Evolutionary conservation across 37 sponge, comb jelly and placozoan species (phyloP), one percentile per base, ranked within the genome.

Genomic region (Chondrilla cf. caribensis): DNA sequence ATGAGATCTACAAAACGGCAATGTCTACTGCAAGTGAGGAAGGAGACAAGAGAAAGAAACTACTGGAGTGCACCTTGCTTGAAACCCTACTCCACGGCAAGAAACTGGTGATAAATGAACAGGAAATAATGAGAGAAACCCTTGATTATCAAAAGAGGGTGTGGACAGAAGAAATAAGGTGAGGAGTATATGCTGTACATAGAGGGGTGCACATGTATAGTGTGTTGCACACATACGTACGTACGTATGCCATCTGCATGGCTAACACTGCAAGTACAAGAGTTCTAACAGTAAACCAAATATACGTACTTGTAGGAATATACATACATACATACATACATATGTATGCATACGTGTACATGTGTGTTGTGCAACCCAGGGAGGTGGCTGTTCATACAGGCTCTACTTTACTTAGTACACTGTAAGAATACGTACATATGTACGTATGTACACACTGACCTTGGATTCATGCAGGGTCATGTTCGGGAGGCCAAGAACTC

Each of bases 231-330:
- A 55, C 11, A 11, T 55, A 55, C 57, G 17, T 55, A 55, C 17
- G 57, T 55, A 55, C 17, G 17, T 55, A 55, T 55, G 17, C 57
- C 17, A 11, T 19, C 11, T 55, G 57, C 17, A 55, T 11, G 57
- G 64, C 60, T 11, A 78, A 32, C 76, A 87, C 84, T 55, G 87
- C 75, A n/a, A 39, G 75, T 2, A 43, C 17, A 19, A 19, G 11
- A 55, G 11, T 11, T 55, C 17, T 19, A 19, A 55, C 17, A 55
- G 11, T 19, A 17, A 55, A 66, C 9, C 68, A 24, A 14, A 66
- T 66, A 14, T 66, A 66, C 19, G 68, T 66, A 66, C 25, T 11
- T 66, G 19, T 24, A 66, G 9, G 43, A 14, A 24, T 64, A 7
- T 39, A 35, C 76, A 73, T 73, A 39, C 41, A 73, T 22, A 11